A percentile compares a stretch with the other conserved stretches of the same genome.
Conservation (phyloP, 2,888 invertebrate genomes). For the Andrena dorsata region DNA sequence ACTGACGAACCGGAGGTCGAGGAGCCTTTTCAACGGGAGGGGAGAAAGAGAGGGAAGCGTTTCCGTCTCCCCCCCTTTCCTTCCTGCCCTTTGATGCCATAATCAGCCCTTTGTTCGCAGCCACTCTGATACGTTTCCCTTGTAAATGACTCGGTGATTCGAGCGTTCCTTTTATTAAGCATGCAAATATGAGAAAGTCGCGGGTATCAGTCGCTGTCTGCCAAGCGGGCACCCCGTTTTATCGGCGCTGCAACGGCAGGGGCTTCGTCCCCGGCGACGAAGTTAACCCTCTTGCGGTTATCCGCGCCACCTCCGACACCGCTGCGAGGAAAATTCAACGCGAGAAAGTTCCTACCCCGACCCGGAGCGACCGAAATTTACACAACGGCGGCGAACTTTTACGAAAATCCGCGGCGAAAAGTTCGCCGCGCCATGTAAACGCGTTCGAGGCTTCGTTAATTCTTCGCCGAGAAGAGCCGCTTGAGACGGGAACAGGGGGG, state of each 20-base stretch:
- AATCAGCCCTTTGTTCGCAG: slow-evolving; percentile 73
- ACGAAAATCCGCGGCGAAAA: slow-evolving; percentile 5
- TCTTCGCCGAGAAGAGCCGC: not conserved
- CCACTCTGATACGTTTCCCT: slow-evolving; percentile 57
- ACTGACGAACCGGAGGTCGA: slow-evolving; percentile 3
- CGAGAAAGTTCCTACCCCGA: not conserved
- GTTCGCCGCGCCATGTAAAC: slow-evolving; percentile 7
- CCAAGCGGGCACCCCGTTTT: not conserved
- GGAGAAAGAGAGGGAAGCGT: not conserved
- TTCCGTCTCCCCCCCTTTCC: slow-evolving; percentile 21
- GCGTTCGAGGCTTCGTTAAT: slow-evolving; percentile 17
- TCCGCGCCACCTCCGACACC: slow-evolving; percentile 17
- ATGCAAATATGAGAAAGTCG: slow-evolving; percentile 63
- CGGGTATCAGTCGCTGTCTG: slow-evolving; percentile 7
- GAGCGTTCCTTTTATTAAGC: slow-evolving; percentile 63
- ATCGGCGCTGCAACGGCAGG: not conserved
- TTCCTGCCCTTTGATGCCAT: slow-evolving; percentile 69
- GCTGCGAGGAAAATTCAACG: slow-evolving; percentile 15
- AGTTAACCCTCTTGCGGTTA: slow-evolving; percentile 36
- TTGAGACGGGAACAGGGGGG: not conserved
- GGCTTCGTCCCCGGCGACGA: slow-evolving; percentile 14
- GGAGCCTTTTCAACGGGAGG: slow-evolving; percentile 22
- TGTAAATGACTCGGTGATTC: slow-evolving; percentile 65
- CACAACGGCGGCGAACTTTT: slow-evolving; percentile 11
- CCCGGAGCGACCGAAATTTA: slow-evolving; percentile 3